Base-by-base conservation (phyloP, 2,797 vertebrate genomes). In the Brachyalestes nurse region DNA sequence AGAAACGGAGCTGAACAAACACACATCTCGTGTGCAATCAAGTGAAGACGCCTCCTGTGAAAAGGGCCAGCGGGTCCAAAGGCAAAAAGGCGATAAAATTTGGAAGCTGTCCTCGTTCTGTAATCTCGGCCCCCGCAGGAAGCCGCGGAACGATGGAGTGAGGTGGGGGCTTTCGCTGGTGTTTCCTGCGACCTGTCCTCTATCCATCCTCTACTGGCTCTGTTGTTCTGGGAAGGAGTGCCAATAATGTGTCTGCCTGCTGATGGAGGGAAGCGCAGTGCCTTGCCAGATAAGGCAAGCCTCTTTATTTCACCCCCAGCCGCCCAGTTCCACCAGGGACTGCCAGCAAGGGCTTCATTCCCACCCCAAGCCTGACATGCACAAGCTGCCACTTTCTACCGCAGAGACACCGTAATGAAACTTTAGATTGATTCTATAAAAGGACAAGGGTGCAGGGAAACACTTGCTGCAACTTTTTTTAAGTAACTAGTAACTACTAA, bases 131-230 rank as follows among this genome's bases (percentile, higher is more conserved):
- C 21, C 62, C 71, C 13, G 23, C 61, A 80, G 71, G 61, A 73
- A 21, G 71, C 45, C 12, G 13, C 2, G 2, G 19, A 66, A 17
- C 71, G 55, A 75, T 49, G 67, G 66, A 42, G 25, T 13, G 6
- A 4, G 5, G 62, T 19, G 16, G 60, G 13, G 69, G 67, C 4
- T 51, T 72, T 79, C 4, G 28, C 45, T 42, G 25, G 69, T 25
- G 2, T 65, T 47, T 42, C 62, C 14, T 5, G 28, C 12, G 60
- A 53, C 69, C 51, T 64, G 21, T 78, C 64, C 45, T 69, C 76
- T 62, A 73, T 83, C 75, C 55, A 71, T 71, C 38, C 58, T 70
- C 74, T 51, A 49, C 74, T 71, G 67, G 67, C 60, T 78, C 58
- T 21, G 13, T 78, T 45, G 64, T 77, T 55, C 62, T 42, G 8